phyloP scores from a whole-genome alignment of 2,113 vertebrate species.

The Daubentonia madagascariensis region DNA sequence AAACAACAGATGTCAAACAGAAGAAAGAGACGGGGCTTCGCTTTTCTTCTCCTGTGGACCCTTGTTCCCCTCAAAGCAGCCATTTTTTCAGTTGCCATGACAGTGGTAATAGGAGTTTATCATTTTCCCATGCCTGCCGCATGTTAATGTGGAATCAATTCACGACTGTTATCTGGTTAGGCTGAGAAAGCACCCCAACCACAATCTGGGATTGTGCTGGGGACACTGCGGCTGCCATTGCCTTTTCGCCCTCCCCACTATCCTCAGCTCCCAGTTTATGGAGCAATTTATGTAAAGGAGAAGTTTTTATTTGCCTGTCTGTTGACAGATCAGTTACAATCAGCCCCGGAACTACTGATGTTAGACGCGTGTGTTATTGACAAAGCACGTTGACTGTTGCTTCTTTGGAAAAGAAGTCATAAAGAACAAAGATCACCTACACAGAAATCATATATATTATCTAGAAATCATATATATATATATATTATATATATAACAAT shows the following conservation, averaged over 20 bases:
- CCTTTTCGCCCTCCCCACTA: fast-evolving
- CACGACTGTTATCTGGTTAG: constrained; percentile 79
- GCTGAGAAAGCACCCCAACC: constrained; percentile 73
- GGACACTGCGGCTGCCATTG: fast-evolving
- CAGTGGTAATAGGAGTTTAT: constrained; percentile 92
- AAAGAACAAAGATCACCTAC: background rate
- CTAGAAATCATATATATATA: background rate
- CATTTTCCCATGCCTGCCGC: constrained; percentile 87
- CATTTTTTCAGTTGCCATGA: constrained; percentile 95
- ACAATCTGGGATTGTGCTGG: background rate
- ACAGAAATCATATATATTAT: background rate
- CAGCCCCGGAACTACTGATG: background rate
- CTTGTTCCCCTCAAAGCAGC: constrained; percentile 87
- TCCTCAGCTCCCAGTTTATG: background rate
- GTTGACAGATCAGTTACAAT: background rate
- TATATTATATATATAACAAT: no score
- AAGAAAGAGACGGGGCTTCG: constrained; percentile 86
- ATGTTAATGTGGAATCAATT: constrained; percentile 84
- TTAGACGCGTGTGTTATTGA: fast-evolving
- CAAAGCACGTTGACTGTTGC: background rate
- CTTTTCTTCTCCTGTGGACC: constrained; percentile 87
- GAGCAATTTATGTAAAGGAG: background rate
- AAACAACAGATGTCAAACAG: constrained; percentile 95
- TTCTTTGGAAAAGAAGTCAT: constrained; percentile 24
- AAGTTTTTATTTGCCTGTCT: background rate